A percentile compares a stretch with the other conserved stretches of the same genome.
Conservation (phyloP, 2,113 vertebrate species). For the Xiphias gladius region DNA sequence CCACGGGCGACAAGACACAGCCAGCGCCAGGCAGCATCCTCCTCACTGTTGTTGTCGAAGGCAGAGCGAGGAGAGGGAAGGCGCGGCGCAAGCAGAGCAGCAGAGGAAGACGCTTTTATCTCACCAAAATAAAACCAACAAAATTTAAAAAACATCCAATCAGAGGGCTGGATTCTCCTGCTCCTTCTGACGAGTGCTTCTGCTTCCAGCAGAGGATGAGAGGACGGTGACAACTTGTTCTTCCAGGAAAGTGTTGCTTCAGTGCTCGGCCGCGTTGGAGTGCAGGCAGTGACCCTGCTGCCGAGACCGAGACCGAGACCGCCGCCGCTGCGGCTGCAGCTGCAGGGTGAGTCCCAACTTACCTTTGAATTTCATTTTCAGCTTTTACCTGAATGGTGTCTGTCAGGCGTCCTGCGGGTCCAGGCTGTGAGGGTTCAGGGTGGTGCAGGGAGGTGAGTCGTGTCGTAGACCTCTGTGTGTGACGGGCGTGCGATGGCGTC, state of each 20-base stretch:
- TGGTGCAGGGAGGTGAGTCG: conserved; percentile 26
- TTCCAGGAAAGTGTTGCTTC: conserved; percentile 54
- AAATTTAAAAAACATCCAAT: not conserved
- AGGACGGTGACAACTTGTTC: conserved; percentile 56
- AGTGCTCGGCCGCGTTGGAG: conserved; percentile 15
- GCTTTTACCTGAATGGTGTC: not conserved
- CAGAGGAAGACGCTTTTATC: conserved; percentile 23
- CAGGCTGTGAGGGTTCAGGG: conserved; percentile 12
- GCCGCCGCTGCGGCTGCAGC: not conserved
- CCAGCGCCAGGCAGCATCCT: conserved; percentile 64
- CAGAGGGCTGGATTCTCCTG: conserved; percentile 7
- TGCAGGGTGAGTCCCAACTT: conserved; percentile 66
- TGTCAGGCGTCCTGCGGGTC: conserved; percentile 1
- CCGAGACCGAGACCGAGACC: conserved; percentile 2
- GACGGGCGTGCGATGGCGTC: conserved; percentile 33
- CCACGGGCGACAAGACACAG: conserved; percentile 72
- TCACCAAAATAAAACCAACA: conserved; percentile 40
- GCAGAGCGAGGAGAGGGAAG: conserved; percentile 54
- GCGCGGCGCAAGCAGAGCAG: conserved; percentile 38
- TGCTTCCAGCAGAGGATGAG: not conserved
- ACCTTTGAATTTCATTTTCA: not conserved
- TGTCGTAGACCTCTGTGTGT: conserved; percentile 30
- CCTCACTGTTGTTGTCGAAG: conserved; percentile 56
- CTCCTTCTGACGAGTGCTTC: not conserved
- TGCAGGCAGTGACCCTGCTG: conserved; percentile 30